Evolutionary conservation across 2,797 vertebrate species (phyloP).

Genomic region (Peromyscus eremicus): DNA sequence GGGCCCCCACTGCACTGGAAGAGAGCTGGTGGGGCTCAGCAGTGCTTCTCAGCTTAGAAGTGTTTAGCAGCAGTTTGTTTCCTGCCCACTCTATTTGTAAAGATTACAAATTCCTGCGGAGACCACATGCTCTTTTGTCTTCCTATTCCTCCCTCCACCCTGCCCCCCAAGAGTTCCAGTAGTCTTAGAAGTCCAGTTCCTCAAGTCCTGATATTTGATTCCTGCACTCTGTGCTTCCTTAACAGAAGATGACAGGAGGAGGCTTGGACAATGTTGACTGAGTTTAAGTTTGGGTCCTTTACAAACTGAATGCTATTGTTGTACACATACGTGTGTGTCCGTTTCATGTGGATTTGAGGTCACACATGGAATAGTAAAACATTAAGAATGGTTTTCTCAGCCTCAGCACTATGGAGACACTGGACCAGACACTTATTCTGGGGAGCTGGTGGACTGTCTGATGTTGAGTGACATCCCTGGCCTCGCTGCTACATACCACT

Average conservation of each 20-base stretch:
- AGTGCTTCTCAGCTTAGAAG: constrained; percentile 70
- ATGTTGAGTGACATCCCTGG: background rate
- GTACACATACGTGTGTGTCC: background rate
- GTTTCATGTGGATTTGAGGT: background rate
- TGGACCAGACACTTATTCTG: background rate
- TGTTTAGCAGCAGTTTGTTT: constrained; percentile 75
- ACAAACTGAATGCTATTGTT: constrained; percentile 53
- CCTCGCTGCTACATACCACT: background rate
- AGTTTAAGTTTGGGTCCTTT: constrained; percentile 53
- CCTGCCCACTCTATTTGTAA: constrained; percentile 75
- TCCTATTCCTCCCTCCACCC: constrained; percentile 71
- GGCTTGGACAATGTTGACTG: background rate
- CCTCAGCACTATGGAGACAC: background rate
- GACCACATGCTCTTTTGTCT: constrained; percentile 85
- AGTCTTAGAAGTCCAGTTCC: constrained; percentile 67
- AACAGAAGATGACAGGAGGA: background rate
- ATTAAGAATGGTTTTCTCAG: background rate
- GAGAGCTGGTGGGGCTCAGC: constrained; percentile 18
- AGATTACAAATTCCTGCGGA: constrained; percentile 80
- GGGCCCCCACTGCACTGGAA: background rate
- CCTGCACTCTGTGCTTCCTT: background rate
- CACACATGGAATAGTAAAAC: background rate
- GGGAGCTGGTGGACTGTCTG: background rate
- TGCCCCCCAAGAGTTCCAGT: constrained; percentile 36
- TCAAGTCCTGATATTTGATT: constrained; percentile 55